Conservation (phyloP, 2,888 invertebrate species). For the Lordiphosa andalusiaca region DNA sequence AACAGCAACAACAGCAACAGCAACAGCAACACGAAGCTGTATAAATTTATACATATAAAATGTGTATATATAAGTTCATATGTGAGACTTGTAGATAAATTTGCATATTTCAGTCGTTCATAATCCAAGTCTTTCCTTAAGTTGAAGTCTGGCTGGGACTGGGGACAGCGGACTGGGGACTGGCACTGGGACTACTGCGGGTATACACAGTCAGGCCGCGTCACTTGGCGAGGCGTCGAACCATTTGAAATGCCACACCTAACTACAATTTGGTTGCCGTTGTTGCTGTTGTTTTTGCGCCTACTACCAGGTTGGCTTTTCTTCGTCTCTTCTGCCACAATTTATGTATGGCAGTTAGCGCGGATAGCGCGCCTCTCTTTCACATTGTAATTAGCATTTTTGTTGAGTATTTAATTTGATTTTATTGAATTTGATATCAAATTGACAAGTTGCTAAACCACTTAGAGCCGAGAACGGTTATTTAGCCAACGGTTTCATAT, state of each 20-base stretch:
- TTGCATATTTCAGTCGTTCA: slow-evolving; percentile 75
- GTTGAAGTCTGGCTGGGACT: slow-evolving; percentile 42
- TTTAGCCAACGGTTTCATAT: slow-evolving; percentile 40
- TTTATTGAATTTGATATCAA: slow-evolving; percentile 70
- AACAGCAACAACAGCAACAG: slow-evolving; percentile 31
- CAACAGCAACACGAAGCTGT: slow-evolving; percentile 46
- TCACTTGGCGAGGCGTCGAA: slow-evolving; percentile 71
- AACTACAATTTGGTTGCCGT: slow-evolving; percentile 58
- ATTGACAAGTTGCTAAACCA: slow-evolving; percentile 69
- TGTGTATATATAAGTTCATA: slow-evolving; percentile 62
- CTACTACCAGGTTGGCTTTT: slow-evolving; percentile 60
- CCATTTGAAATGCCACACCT: slow-evolving; percentile 74
- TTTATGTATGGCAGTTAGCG: slow-evolving; percentile 46
- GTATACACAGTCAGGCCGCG: slow-evolving; percentile 37
- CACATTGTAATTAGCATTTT: slow-evolving; percentile 61
- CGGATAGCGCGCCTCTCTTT: slow-evolving; percentile 25
- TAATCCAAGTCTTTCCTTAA: slow-evolving; percentile 75
- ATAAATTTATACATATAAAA: slow-evolving; percentile 48
- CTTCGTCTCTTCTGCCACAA: slow-evolving; percentile 35
- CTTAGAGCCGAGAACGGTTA: slow-evolving; percentile 45
- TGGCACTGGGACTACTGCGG: slow-evolving; percentile 38
- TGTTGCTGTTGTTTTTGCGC: slow-evolving; percentile 49
- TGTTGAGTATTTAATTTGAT: slow-evolving; percentile 72
- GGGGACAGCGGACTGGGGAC: slow-evolving; percentile 23
- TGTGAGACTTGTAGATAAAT: slow-evolving; percentile 69